phyloP scores from a whole-genome alignment of 2,113 vertebrate genomes.

The Myxocyprinus asiaticus region DNA sequence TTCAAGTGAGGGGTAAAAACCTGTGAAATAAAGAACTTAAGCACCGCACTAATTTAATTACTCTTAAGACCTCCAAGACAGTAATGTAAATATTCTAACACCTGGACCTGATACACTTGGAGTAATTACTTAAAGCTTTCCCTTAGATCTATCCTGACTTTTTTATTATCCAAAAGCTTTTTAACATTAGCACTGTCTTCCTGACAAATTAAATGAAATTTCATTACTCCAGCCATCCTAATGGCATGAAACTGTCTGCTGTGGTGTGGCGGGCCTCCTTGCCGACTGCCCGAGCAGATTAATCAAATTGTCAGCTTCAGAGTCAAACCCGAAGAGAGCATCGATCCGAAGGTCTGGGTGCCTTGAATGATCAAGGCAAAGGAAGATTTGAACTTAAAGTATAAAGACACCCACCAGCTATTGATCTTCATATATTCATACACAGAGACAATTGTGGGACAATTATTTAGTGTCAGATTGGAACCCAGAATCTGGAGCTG shows the following conservation, averaged over 20 bases:
- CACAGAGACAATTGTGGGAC: conserved; percentile 67
- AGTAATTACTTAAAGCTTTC: conserved; percentile 98
- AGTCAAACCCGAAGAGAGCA: conserved; percentile 75
- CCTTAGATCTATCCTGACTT: conserved; percentile 83
- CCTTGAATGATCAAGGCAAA: conserved; percentile 62
- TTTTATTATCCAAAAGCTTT: conserved; percentile 97
- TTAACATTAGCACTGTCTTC: conserved; percentile 99
- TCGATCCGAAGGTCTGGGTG: conserved; percentile 73
- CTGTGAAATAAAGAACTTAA: conserved; percentile 77
- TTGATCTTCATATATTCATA: conserved; percentile 73
- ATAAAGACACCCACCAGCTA: conserved; percentile 66
- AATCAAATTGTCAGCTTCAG: conserved; percentile 79
- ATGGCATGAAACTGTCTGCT: conserved; percentile 89
- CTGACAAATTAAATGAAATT: conserved; percentile 99
- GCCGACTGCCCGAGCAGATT: conserved; percentile 71
- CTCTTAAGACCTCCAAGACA: conserved; percentile 85
- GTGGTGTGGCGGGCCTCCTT: conserved; percentile 81
- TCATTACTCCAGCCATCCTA: conserved; percentile 96
- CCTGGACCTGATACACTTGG: conserved; percentile 86
- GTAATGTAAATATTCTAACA: conserved; percentile 99
- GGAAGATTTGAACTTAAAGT: conserved; percentile 65
- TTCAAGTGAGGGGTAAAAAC: conserved; percentile 62
- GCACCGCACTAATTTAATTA: conserved; percentile 94
- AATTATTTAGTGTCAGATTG: conserved; percentile 63
- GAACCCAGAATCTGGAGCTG: not conserved